These are phyloP conservation scores for Pissodes strobi DNA, from an alignment of 1,140 invertebrate species.

Conservation along the genomic window DNA sequence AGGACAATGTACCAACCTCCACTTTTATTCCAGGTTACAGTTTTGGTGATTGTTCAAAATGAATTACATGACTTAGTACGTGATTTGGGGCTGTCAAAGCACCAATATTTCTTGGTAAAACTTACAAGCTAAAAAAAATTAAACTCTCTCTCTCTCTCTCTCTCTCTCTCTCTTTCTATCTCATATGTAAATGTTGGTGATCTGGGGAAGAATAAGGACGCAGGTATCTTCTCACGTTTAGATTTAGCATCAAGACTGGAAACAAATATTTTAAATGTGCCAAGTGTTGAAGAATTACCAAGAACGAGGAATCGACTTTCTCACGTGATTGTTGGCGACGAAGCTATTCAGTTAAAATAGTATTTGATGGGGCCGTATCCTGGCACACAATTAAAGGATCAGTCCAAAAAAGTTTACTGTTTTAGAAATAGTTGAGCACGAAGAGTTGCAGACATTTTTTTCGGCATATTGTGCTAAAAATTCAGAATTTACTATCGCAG, in stretches of 20 bases:
- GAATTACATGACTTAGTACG: too few relatives aligned
- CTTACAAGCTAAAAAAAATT: too few relatives aligned
- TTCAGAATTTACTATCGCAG: background rate
- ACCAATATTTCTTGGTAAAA: background rate
- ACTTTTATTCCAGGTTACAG: too few relatives aligned
- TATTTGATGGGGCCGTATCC: background rate
- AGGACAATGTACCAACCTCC: too few relatives aligned
- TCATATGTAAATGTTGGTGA: background rate
- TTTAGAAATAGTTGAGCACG: background rate
- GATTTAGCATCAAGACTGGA: background rate
- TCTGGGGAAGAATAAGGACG: background rate
- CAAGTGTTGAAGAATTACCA: background rate
- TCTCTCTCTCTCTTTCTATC: too few relatives aligned
- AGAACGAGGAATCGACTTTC: background rate
- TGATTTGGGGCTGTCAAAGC: too few relatives aligned
- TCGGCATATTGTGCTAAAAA: background rate
- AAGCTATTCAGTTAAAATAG: background rate
- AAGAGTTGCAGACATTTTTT: background rate
- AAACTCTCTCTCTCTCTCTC: too few relatives aligned
- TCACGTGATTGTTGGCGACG: background rate
- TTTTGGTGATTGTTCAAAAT: slow-evolving; percentile 1
- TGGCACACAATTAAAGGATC: background rate
- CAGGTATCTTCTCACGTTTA: background rate
- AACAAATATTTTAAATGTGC: background rate
- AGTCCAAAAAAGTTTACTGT: background rate